phyloP scores from a whole-genome alignment of 2,888 invertebrate genomes.

The Phrixothrix hirtus region DNA sequence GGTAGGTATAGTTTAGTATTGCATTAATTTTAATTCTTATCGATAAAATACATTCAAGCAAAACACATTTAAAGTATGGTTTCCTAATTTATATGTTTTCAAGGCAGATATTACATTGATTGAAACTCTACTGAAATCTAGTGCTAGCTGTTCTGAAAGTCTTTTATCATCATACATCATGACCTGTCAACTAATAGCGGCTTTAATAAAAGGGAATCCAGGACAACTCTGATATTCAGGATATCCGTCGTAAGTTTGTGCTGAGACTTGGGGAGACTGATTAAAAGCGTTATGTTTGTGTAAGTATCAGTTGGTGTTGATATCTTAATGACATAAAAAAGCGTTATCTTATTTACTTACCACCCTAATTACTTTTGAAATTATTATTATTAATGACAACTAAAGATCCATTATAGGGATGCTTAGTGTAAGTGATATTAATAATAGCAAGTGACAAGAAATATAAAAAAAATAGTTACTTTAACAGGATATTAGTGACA shows the following conservation, averaged over 20 bases:
- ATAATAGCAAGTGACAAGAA: too few species aligned
- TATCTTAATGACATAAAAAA: too few species aligned
- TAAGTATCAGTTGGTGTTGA: too few species aligned
- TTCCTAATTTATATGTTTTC: constrained; percentile 4
- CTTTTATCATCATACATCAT: constrained; percentile 49
- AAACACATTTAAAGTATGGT: background rate
- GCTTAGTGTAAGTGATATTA: too few species aligned
- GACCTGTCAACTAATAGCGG: constrained; percentile 44
- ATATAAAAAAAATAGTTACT: too few species aligned
- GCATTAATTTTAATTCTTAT: too few species aligned
- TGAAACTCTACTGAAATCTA: constrained; percentile 19
- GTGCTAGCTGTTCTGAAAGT: constrained; percentile 33
- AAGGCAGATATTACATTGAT: constrained; percentile 22
- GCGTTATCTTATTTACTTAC: too few species aligned
- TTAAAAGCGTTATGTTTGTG: constrained; percentile 10
- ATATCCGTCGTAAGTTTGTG: constrained; percentile 19
- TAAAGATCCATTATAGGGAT: too few species aligned
- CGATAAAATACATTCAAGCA: background rate
- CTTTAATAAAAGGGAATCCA: constrained; percentile 39
- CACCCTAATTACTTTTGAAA: too few species aligned
- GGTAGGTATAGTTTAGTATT: too few species aligned
- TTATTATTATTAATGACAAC: too few species aligned
- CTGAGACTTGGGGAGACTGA: constrained; percentile 10
- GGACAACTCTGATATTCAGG: constrained; percentile 40
- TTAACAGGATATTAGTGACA: too few species aligned